Base-by-base conservation (phyloP, 2,888 invertebrate genomes). In the Thyatira batis region DNA sequence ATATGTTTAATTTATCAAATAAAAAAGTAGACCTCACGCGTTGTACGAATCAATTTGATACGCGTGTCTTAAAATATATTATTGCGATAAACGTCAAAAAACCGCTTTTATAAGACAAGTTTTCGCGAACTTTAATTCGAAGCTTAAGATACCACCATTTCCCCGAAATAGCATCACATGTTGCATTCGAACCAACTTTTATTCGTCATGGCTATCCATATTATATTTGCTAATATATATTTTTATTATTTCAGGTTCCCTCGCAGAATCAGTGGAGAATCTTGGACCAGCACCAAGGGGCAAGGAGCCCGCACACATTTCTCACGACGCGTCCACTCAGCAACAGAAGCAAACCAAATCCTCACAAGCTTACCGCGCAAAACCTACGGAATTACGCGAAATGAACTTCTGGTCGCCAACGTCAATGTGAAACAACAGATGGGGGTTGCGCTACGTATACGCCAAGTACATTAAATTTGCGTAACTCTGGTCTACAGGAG, bases 391-490 rank as follows among this genome's bases (percentile, higher is more conserved):
- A 76, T 86, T 96, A 11, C 85, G 96, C 46, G 96, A 96, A 84
- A 95, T 96, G 95, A 96, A 96, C 83, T 96, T 96, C 87, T 96
- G 96, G 96, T 95, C 96, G 5, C 96, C 96, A 0, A 96, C 96
- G 8, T 96, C 96, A 0, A 96, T 96, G 96, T 96, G 93, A 87
- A 68, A 28, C 45, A 30, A 21, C 45, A 3, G 4, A 27, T 11
- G n/a, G 0, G 54, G 52, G 63, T 43, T 50, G n/a, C 27, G 21
- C 25, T 21, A 30, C 25, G 43, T 20, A n/a, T 51, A 51, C 13
- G 33, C n/a, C n/a, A 51, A 27, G 20, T 45, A 45, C 21, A 11
- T 20, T 51, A n/a, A 25, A 48, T 48, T 48, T 20, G 25, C 48
- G 48, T 48, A 48, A 48, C 48, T 48, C 48, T 25, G 33, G 3